Evolutionary conservation across 2,888 invertebrate species (phyloP).

Genomic region (Drosophila limbata): DNA sequence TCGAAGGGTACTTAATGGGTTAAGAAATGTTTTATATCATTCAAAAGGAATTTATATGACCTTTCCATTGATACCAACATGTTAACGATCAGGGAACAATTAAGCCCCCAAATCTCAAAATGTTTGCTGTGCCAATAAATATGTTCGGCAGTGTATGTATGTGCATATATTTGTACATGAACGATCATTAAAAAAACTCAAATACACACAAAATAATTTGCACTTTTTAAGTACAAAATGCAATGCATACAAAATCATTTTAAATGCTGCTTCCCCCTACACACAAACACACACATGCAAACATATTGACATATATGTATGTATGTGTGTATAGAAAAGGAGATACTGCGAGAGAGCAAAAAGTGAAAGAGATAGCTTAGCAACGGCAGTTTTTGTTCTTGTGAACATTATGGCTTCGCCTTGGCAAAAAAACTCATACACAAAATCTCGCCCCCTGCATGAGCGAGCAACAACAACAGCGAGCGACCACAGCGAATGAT

Average conservation of each 20-base stretch:
- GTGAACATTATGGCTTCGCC: constrained; percentile 75
- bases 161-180: constrained; percentile 16
- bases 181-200: constrained; percentile 70
- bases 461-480: constrained; percentile 45
- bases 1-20: too few relatives aligned
- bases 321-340: constrained; percentile 37
- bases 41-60: too few relatives aligned
- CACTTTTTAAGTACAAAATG: constrained; percentile 76
- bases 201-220: constrained; percentile 58
- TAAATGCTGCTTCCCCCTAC: constrained; percentile 40
- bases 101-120: too few relatives aligned
- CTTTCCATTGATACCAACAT: too few relatives aligned
- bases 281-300: constrained; percentile 16
- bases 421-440: constrained; percentile 55
- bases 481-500: constrained; percentile 55
- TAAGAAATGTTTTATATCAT: too few relatives aligned
- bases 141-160: too few relatives aligned
- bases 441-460: constrained; percentile 69
- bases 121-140: too few relatives aligned
- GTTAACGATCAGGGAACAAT: too few relatives aligned
- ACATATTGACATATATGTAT: constrained; percentile 8
- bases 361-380: constrained; percentile 45
- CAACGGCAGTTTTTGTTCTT: constrained; percentile 71
- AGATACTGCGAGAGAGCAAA: constrained; percentile 29
- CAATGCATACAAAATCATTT: constrained; percentile 65